Base-by-base conservation (phyloP, 2,797 vertebrate species). In the Brotula barbata region DNA sequence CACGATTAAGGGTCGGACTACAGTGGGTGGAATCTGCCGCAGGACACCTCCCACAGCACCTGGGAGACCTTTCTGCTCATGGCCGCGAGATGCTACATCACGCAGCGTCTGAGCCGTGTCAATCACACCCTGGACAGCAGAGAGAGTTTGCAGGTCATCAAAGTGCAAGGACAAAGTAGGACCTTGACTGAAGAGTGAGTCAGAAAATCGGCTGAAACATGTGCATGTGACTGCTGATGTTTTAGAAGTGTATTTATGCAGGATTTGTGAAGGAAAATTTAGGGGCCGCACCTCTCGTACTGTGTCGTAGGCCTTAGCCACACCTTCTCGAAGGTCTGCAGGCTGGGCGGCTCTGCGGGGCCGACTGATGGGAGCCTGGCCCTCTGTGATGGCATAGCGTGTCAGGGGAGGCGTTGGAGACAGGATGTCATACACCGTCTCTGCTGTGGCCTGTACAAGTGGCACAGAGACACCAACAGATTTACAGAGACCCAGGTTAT, bases 391-490 rank as follows among this genome's bases (percentile, higher is more conserved):
- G 64, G 91, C 72, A 0, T 62, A 90, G 42, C 94, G 94, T 7
- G 91, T 90, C 28, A 95, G 45, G 0, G 94, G 94, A 0, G 92
- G 93, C 0, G 94, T 94, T 0, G 95, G 95, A 43, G 95, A 97
- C 68, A 97, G 86, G 84, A 97, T 96, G 81, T 97, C 95, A 0
- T 97, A 96, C 19, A 96, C 95, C 0, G 95, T 97, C 85, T 97
- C 95, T 0, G 95, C 95, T 9, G 95, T 96, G 51, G 95, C 94
- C 95, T 96, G 68, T 16, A 41, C 28, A 39, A 46, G n/a, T 16
- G 17, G 7, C 25, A 64, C 36, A 40, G 5, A 39, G 2, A 58
- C 45, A 49, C 14, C 39, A 13, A 33, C 31, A 7, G 5, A 33
- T 33, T 33, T 33, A 33, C 31, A 2, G 31, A 33, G 2, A 9